Conservation (phyloP, 2,888 invertebrate genomes). For the Heliconius ismenius region DNA sequence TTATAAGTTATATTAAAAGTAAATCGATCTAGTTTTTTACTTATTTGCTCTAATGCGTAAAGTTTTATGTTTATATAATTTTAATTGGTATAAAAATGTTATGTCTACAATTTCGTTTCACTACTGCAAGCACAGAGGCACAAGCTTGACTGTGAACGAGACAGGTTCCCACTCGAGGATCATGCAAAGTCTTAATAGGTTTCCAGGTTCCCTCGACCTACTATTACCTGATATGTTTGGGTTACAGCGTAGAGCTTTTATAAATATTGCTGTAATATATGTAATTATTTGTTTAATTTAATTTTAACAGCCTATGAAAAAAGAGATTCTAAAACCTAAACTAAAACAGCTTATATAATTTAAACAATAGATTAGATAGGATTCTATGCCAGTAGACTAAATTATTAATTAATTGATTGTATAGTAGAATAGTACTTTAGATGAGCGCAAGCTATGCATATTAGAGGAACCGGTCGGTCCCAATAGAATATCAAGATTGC, state of each 20-base stretch:
- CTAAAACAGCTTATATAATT: not conserved
- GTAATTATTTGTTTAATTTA: too few relatives aligned
- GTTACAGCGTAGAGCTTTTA: too few relatives aligned
- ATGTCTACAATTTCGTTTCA: not conserved
- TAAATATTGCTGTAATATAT: too few relatives aligned
- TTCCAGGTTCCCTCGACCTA: too few relatives aligned
- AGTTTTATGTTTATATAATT: not conserved
- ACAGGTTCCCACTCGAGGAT: too few relatives aligned
- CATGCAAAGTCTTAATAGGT: too few relatives aligned
- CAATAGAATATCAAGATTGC: slow-evolving; percentile 71
- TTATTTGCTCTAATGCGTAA: not conserved
- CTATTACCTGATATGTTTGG: too few relatives aligned
- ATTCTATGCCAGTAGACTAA: slow-evolving; percentile 51
- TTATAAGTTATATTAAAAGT: not conserved
- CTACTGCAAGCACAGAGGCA: not conserved
- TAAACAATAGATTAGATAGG: slow-evolving; percentile 52
- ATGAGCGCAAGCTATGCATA: slow-evolving; percentile 68
- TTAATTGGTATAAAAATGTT: not conserved
- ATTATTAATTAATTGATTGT: slow-evolving; percentile 64
- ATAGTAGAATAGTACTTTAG: slow-evolving; percentile 52
- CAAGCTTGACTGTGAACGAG: too few relatives aligned
- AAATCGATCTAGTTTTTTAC: not conserved
- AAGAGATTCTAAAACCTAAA: not conserved
- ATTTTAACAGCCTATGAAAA: not conserved
- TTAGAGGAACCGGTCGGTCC: slow-evolving; percentile 62